Evolutionary conservation across 1,140 invertebrate species (phyloP), one percentile per base, ranked within the genome.

Genomic region (Trachelipus rathkii): DNA sequence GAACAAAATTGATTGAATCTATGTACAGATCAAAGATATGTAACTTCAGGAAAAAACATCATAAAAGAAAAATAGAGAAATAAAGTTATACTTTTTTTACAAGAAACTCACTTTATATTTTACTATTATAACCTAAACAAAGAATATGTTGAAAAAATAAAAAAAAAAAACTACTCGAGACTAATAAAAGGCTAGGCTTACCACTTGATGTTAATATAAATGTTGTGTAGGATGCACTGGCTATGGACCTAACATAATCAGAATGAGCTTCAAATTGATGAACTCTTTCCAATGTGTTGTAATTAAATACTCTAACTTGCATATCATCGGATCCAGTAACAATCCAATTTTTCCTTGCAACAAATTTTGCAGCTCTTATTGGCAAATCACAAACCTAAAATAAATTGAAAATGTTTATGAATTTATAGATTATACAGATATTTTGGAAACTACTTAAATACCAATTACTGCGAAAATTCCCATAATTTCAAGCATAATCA

Each of bases 191-290:
- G 33, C 33, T 33, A 33, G 4, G 50, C 11, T 60, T 86, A 96
- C 95, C 96, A 87, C 95, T 97, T 83, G 95, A 95, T 3, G 96
- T 99, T 8, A 99, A 87, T 79, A 99, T 92, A 84, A 95, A 97
- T 0, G 97, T 83, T 99, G 96, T 69, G 95, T 95, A 10, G 97
- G 97, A 88, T 99, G 98, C 10, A 99, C 91, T 11, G n/a, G 92
- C 94, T 84, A 99, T 98, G 82, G 92, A 96, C 80, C 98, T 89
- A 13, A 99, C 90, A 87, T 99, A 99, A 86, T 99, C 97, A 10
- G 95, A 97, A 86, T 99, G 97, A 6, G 97, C 97, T 86, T 99
- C 98, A 86, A 96, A 98, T 10, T 93, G 90, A 84, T 99, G 95
- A 0, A 97, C 92, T 82, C 95, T 87, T 84, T 99, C 98, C 77